Percentiles rank a stretch among this genome's conserved stretches.
Evolutionary conservation across 2,797 vertebrate genomes (phyloP).

Genomic region (Myotis daubentonii): DNA sequence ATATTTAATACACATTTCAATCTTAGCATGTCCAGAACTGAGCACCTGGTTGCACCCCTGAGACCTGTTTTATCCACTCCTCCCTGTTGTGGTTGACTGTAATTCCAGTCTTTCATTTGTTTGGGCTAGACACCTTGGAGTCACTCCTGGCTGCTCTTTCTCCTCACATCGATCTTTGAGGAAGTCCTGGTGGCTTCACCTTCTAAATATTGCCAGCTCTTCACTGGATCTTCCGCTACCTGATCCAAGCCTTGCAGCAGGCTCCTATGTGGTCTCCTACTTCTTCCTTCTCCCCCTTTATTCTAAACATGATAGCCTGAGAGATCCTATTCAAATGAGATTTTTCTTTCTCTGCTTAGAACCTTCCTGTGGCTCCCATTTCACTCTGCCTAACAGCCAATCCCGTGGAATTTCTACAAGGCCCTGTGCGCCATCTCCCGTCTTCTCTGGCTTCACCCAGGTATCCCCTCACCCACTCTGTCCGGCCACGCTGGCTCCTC

Average conservation of each 20-base stretch:
- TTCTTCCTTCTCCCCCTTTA: neutral
- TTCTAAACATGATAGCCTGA: neutral
- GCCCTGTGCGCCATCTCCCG: neutral
- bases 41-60: neutral
- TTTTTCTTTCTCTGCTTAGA: neutral
- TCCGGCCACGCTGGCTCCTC: neutral
- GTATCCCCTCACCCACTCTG: neutral
- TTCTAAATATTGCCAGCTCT: neutral
- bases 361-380: neutral
- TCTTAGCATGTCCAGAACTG: neutral
- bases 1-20: neutral
- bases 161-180: neutral
- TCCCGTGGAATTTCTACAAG: neutral
- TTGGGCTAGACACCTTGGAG: neutral
- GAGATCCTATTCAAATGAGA: neutral
- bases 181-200: neutral
- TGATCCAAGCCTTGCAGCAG: neutral
- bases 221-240: neutral
- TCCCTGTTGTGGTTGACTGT: rapidly evolving
- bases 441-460: neutral
- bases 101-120: neutral
- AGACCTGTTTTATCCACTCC: neutral
- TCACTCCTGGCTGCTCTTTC: neutral
- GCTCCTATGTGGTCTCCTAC: neutral
- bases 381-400: neutral